phyloP scores from a whole-genome alignment of 2,113 vertebrate species.

The Nestor notabilis region DNA sequence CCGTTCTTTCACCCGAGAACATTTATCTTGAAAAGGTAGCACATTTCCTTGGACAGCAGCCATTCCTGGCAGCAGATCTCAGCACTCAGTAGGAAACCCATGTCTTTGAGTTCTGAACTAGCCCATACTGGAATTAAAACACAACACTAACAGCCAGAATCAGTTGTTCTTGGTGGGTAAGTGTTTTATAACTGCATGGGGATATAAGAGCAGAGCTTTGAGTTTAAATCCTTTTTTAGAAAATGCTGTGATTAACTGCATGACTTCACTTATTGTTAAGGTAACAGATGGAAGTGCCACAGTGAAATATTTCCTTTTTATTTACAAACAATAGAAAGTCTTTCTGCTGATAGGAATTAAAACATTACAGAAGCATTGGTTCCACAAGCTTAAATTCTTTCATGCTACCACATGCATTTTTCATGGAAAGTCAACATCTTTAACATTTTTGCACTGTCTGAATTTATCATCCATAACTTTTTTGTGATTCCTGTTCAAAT shows the following conservation, averaged over 20 bases:
- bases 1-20: not conserved
- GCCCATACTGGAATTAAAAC: conserved; percentile 47
- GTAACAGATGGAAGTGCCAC: conserved; percentile 75
- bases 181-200: conserved; percentile 60
- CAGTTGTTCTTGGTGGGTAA: conserved; percentile 53
- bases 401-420: conserved; percentile 56
- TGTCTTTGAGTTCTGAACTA: conserved; percentile 40
- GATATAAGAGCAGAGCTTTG: conserved; percentile 34
- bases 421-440: conserved; percentile 64
- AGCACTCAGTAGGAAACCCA: conserved; percentile 31
- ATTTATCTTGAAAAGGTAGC: conserved; percentile 53
- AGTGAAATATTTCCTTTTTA: conserved; percentile 76
- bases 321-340: conserved; percentile 78
- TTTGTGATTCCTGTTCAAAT: conserved; percentile 65
- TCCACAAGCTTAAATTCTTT: conserved; percentile 63
- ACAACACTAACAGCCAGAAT: conserved; percentile 59
- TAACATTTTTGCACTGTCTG: conserved; percentile 59
- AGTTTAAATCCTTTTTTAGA: conserved; percentile 63
- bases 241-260: conserved; percentile 73
- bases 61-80: conserved; percentile 54
- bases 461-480: conserved; percentile 73
- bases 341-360: conserved; percentile 66
- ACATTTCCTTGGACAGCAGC: conserved; percentile 28
- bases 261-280: conserved; percentile 66
- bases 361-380: conserved; percentile 51